These are phyloP conservation scores for Amblyopsis hoosieri DNA, from an alignment of 2,797 vertebrate species.

Conservation along the genomic window DNA sequence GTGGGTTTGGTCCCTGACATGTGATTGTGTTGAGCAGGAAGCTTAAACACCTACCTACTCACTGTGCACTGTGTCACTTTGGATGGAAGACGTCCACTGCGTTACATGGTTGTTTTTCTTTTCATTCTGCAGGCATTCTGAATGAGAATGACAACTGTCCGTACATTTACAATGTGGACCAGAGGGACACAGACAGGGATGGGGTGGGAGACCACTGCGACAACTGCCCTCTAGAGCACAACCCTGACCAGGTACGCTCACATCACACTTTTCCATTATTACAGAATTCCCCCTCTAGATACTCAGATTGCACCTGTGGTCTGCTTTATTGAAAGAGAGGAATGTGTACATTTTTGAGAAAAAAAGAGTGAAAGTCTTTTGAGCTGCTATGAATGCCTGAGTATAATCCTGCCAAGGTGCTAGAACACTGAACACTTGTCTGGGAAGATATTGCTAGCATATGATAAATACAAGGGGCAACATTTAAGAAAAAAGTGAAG, in stretches of 20 bases:
- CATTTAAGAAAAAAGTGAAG: conserved; percentile 30
- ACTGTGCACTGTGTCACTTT: background rate
- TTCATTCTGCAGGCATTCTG: conserved; percentile 84
- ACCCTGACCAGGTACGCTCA: conserved; percentile 91
- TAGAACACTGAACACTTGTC: conserved; percentile 47
- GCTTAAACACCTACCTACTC: no score
- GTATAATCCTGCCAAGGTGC: conserved; percentile 31
- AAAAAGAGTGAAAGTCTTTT: conserved; percentile 26
- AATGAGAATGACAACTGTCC: conserved; percentile 97
- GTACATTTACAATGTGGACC: conserved; percentile 97
- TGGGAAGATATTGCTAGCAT: conserved; percentile 52
- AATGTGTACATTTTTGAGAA: conserved; percentile 44
- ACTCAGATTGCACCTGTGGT: conserved; percentile 20
- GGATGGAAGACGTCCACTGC: background rate
- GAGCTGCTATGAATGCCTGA: conserved; percentile 37
- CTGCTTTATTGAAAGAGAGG: conserved; percentile 42
- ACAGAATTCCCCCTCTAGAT: background rate
- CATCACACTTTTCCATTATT: conserved; percentile 3
- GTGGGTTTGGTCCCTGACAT: no score
- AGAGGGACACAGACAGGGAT: conserved; percentile 93
- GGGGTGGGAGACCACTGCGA: conserved; percentile 98
- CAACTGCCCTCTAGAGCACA: conserved; percentile 97
- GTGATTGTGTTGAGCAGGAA: no score
- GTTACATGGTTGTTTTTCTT: conserved; percentile 28
- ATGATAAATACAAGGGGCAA: conserved; percentile 48